phyloP scores from a whole-genome alignment of 2,113 vertebrate genomes.

The Corydoras maculifer region DNA sequence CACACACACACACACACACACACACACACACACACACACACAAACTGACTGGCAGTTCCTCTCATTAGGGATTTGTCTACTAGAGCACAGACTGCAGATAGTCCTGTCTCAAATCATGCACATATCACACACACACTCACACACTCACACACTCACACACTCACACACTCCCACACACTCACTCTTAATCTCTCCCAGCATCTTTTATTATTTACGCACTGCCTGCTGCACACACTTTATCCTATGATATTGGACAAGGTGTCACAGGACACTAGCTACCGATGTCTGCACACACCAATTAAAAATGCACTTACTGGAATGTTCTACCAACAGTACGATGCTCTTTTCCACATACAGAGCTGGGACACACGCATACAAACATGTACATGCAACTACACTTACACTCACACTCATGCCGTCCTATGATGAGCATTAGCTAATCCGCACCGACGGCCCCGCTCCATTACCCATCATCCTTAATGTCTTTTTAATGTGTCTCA shows the following conservation, averaged over 20 bases:
- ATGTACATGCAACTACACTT: conserved; percentile 18
- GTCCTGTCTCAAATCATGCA: conserved; percentile 26
- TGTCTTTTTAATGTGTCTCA: conserved; percentile 45
- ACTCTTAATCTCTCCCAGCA: conserved; percentile 21
- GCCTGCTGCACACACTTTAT: conserved; percentile 25
- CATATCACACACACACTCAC: conserved; percentile 6
- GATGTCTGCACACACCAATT: conserved; percentile 11
- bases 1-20: neutral
- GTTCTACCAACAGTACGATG: neutral
- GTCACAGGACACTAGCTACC: conserved; percentile 12
- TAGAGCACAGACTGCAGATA: conserved; percentile 26
- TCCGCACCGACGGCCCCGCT: conserved; percentile 41
- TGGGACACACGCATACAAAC: conserved; percentile 5
- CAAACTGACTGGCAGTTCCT: conserved; percentile 25
- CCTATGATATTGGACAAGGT: conserved; percentile 27
- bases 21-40: conserved; percentile 1
- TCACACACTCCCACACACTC: conserved; percentile 14
- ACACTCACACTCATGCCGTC: conserved; percentile 20
- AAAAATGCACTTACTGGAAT: conserved; percentile 3
- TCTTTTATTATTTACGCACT: conserved; percentile 45
- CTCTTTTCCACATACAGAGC: neutral
- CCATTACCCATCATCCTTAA: conserved; percentile 48
- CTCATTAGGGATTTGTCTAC: conserved; percentile 27
- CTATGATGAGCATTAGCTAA: conserved; percentile 48
- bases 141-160: conserved; percentile 21